Evolutionary conservation across 2,888 invertebrate species (phyloP).

Genomic region (Pachymerium ferrugineum): DNA sequence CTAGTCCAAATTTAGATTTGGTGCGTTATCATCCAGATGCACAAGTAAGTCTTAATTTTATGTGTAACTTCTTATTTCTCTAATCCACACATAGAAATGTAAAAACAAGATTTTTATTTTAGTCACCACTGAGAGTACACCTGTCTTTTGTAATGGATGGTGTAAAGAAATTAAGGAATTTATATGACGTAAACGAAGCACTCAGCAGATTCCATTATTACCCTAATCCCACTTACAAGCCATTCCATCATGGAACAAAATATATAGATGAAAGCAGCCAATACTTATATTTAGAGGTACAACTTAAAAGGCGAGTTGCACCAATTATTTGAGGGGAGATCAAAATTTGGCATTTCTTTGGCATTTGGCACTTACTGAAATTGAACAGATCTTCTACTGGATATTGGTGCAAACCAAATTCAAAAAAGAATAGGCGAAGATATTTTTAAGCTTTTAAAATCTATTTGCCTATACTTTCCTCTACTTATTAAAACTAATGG

Average conservation of each 20-base stretch:
- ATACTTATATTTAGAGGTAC: not conserved
- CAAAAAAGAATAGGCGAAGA: no score
- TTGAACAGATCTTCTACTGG: no score
- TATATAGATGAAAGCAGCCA: not conserved
- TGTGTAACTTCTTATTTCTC: constrained; percentile 27
- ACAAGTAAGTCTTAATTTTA: not conserved
- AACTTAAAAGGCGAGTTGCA: not conserved
- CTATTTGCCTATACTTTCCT: no score
- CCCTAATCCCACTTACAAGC: constrained; percentile 43
- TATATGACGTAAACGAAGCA: constrained; percentile 37
- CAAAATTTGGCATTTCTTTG: no score
- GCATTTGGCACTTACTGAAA: no score
- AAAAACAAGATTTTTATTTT: no score
- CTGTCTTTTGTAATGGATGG: constrained; percentile 46
- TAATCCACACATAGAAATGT: constrained; percentile 37
- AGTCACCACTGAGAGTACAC: constrained; percentile 39
- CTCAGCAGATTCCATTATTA: constrained; percentile 43
- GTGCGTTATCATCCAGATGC: not conserved
- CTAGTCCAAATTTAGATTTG: constrained; percentile 35
- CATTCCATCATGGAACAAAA: constrained; percentile 40
- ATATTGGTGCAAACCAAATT: no score
- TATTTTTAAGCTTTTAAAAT: no score
- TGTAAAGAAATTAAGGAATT: constrained; percentile 40
- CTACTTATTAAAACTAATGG: no score
- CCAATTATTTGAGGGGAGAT: no score